These are phyloP conservation scores for Rhombomys opimus DNA, from an alignment of 2,113 vertebrate species.

Conservation along the genomic window DNA sequence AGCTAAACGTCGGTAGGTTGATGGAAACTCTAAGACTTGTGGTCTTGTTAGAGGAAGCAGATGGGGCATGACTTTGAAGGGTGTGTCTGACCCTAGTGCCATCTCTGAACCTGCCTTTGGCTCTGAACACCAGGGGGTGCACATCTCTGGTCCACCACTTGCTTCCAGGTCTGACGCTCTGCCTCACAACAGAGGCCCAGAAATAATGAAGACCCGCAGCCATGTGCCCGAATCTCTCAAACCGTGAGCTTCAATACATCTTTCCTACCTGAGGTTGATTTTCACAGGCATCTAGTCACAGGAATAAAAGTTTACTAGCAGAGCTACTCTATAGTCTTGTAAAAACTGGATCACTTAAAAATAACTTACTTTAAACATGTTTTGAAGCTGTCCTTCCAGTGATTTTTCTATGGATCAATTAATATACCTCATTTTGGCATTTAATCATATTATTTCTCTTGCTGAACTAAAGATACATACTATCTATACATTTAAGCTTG, in stretches of 20 bases:
- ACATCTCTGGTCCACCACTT: background rate
- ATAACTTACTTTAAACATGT: conserved; percentile 26
- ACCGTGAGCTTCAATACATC: background rate
- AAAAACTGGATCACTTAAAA: background rate
- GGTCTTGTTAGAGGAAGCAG: background rate
- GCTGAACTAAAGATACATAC: background rate
- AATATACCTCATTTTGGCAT: conserved; percentile 28
- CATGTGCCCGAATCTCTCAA: background rate
- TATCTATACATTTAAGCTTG: background rate
- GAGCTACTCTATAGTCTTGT: background rate
- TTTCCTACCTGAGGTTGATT: background rate
- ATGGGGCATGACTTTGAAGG: too few species aligned
- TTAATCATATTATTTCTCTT: conserved; percentile 14
- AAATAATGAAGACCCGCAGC: background rate
- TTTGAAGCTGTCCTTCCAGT: background rate
- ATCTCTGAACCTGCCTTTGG: background rate
- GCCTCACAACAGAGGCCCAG: background rate
- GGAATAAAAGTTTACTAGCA: background rate
- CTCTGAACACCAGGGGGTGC: background rate
- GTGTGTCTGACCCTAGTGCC: too few species aligned
- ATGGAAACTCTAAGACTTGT: too few species aligned
- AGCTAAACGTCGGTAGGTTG: background rate
- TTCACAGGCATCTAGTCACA: background rate
- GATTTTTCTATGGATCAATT: conserved; percentile 33
- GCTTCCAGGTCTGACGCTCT: background rate